These are phyloP conservation scores for Sycophaga agraensis DNA, from an alignment of 1,140 invertebrate genomes.

Conservation along the genomic window DNA sequence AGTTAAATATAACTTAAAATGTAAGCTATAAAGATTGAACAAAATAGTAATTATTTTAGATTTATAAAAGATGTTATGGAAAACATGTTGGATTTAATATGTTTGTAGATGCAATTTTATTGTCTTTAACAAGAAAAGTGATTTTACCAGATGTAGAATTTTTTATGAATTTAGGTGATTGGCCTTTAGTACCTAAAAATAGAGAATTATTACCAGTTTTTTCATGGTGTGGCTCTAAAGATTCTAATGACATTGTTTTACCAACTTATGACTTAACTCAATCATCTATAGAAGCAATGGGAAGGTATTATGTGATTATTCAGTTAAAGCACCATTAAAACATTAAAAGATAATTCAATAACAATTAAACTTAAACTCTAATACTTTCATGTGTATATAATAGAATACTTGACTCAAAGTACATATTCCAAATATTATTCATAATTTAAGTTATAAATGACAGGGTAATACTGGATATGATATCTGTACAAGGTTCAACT, in stretches of 20 bases:
- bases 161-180: conserved; percentile 93
- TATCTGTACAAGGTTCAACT: conserved; percentile 83
- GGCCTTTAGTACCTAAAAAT: conserved; percentile 76
- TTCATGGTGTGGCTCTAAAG: conserved; percentile 92
- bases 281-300: conserved; percentile 88
- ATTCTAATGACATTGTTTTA: conserved; percentile 85
- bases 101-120: conserved; percentile 87
- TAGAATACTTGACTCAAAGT: no score
- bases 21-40: no score
- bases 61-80: conserved; percentile 89
- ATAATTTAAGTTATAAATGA: conserved; percentile 36
- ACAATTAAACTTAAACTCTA: no score
- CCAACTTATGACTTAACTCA: conserved; percentile 96
- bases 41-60: conserved; percentile 43
- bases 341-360: not conserved
- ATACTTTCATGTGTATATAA: conserved; percentile 3
- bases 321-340: no score
- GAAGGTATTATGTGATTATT: conserved; percentile 61
- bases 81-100: conserved; percentile 95
- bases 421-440: no score
- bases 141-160: conserved; percentile 86
- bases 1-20: not conserved
- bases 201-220: conserved; percentile 78
- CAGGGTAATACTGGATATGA: conserved; percentile 84
- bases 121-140: conserved; percentile 83